Evolutionary conservation across 2,113 vertebrate species (phyloP).

Genomic region (Crocuta crocuta): DNA sequence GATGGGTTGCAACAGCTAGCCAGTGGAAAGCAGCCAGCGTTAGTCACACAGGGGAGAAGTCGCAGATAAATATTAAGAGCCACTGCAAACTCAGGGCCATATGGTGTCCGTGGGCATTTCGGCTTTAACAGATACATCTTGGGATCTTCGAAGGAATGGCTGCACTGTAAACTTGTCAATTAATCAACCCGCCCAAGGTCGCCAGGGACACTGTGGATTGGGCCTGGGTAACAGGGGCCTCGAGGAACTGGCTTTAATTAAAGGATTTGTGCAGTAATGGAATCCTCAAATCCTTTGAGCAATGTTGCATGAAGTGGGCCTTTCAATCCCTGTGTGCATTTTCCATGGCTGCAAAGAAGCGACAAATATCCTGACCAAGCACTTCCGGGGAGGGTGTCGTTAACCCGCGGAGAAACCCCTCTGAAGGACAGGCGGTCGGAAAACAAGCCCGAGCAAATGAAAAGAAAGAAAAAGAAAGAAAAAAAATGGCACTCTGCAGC

Average conservation of each 20-base stretch:
- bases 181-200: constrained; percentile 77
- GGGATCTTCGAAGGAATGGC: constrained; percentile 72
- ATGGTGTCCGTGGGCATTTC: constrained; percentile 75
- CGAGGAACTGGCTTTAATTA: constrained; percentile 80
- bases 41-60: constrained; percentile 78
- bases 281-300: constrained; percentile 81
- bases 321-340: constrained; percentile 66
- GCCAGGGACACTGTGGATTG: constrained; percentile 60
- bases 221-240: constrained; percentile 47
- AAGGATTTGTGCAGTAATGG: constrained; percentile 80
- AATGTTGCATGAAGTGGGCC: constrained; percentile 74
- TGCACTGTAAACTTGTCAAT: constrained; percentile 72
- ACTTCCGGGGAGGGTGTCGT: constrained; percentile 40
- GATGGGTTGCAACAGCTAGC: constrained; percentile 80
- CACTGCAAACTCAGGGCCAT: constrained; percentile 67
- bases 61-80: constrained; percentile 76
- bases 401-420: constrained; percentile 61
- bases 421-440: constrained; percentile 30
- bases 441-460: background rate
- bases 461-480: background rate
- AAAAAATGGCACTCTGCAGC: background rate
- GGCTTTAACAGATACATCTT: constrained; percentile 75
- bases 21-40: constrained; percentile 83
- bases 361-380: constrained; percentile 72
- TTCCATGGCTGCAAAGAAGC: constrained; percentile 45